A percentile compares a stretch with the other conserved stretches of the same genome.
phyloP scores from a whole-genome alignment of 2,113 vertebrate species.

The Ascaphus truei region DNA sequence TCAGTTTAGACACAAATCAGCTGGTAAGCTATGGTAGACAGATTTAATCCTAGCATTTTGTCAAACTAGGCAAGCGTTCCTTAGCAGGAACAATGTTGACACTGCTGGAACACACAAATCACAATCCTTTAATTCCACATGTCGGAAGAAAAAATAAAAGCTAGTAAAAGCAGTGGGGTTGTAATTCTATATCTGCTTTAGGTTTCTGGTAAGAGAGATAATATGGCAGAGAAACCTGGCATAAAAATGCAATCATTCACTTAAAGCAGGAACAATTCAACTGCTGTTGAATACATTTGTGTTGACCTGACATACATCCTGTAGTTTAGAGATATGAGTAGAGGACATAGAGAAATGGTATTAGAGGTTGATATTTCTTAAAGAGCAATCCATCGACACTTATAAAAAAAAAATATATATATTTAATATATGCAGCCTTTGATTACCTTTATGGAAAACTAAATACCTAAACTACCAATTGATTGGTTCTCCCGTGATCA shows the following conservation, averaged over 20 bases:
- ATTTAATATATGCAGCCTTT: too few species aligned
- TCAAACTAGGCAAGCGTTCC: slow-evolving; percentile 27
- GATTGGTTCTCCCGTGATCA: too few species aligned
- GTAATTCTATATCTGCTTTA: slow-evolving; percentile 1
- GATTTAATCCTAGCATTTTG: slow-evolving; percentile 25
- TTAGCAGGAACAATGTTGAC: slow-evolving; percentile 8
- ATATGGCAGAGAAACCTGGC: slow-evolving; percentile 1
- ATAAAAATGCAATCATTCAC: neutral
- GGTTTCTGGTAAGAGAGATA: neutral
- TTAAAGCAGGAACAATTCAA: slow-evolving; percentile 10
- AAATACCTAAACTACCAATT: too few species aligned
- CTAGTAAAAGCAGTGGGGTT: neutral
- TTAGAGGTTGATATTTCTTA: slow-evolving; percentile 3
- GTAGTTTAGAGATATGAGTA: slow-evolving; percentile 10
- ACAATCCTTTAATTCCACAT: slow-evolving; percentile 28
- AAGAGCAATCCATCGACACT: too few species aligned
- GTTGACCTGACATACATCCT: slow-evolving; percentile 4
- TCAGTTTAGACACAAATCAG: slow-evolving; percentile 14
- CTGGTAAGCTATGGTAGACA: slow-evolving; percentile 11
- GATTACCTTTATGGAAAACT: too few species aligned
- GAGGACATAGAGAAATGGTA: slow-evolving; percentile 11
- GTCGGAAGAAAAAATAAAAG: slow-evolving; percentile 21
- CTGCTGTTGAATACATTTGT: slow-evolving; percentile 24
- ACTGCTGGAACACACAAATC: slow-evolving; percentile 11
- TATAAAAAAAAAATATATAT: too few species aligned